Evolutionary conservation across 1,140 invertebrate genomes (phyloP).

Genomic region (Halyomorpha halys): DNA sequence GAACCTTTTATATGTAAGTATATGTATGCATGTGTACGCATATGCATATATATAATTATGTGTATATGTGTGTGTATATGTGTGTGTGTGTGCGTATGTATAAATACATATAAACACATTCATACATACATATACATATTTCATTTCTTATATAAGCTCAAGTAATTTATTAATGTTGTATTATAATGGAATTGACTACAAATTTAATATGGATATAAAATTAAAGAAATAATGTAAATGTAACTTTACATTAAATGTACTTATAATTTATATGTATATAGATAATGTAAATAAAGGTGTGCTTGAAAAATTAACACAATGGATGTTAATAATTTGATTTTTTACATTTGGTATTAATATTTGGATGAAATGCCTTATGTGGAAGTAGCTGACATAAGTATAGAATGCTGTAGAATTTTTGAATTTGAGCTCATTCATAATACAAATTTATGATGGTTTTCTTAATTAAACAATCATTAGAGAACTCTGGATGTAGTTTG

Average conservation of each 20-base stretch:
- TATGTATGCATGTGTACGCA: not conserved
- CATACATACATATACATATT: not conserved
- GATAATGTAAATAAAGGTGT: conserved; percentile 5
- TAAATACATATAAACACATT: not conserved
- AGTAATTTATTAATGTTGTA: conserved; percentile 18
- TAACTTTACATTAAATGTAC: not conserved
- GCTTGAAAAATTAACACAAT: too few species aligned
- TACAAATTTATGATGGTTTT: too few species aligned
- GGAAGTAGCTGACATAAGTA: too few species aligned
- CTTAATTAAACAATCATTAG: too few species aligned
- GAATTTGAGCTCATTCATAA: too few species aligned
- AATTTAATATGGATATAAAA: conserved; percentile 15
- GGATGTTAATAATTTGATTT: too few species aligned
- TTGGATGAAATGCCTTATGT: too few species aligned
- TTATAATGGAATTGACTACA: conserved; percentile 21
- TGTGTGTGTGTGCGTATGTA: not conserved
- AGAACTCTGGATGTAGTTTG: too few species aligned
- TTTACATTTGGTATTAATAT: too few species aligned
- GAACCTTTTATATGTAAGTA: not conserved
- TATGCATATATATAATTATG: not conserved
- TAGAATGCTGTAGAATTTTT: too few species aligned
- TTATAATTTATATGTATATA: not conserved
- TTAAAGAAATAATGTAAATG: not conserved
- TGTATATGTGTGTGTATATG: not conserved
- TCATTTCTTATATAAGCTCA: conserved; percentile 12